phyloP scores from a whole-genome alignment of 2,113 vertebrate species.

The Cyphomyrus plagiostoma region DNA sequence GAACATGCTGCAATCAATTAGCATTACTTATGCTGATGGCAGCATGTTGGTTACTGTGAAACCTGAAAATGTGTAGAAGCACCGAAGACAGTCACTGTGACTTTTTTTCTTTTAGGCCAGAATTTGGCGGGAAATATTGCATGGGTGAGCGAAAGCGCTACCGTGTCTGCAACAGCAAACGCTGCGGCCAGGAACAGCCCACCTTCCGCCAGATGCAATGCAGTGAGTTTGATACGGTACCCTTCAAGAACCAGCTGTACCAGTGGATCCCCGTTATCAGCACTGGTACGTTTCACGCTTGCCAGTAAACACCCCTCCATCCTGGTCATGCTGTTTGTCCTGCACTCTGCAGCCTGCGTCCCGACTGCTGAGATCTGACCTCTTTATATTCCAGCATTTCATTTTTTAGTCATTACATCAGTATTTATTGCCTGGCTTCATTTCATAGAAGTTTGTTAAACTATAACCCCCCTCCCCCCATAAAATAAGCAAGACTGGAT shows the following conservation, averaged over 20 bases:
- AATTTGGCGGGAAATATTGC: constrained; percentile 92
- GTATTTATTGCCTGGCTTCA: background rate
- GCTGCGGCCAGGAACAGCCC: constrained; percentile 62
- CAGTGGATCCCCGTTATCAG: constrained; percentile 80
- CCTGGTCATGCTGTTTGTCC: background rate
- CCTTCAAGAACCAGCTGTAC: constrained; percentile 86
- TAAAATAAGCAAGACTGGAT: background rate
- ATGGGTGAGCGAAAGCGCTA: constrained; percentile 90
- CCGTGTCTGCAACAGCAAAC: constrained; percentile 76
- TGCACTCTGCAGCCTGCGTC: background rate
- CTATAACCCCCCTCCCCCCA: background rate
- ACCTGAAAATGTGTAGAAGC: background rate
- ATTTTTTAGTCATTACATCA: background rate
- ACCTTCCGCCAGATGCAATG: constrained; percentile 95
- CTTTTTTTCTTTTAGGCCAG: constrained; percentile 64
- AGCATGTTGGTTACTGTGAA: background rate
- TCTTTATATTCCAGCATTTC: background rate
- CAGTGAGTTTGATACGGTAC: constrained; percentile 91
- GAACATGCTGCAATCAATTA: background rate
- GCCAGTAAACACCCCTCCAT: background rate
- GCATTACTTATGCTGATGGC: background rate
- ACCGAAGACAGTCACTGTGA: background rate
- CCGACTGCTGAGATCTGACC: background rate
- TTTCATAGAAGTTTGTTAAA: background rate
- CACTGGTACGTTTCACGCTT: constrained; percentile 54